Evolutionary conservation across 2,888 invertebrate genomes (phyloP).

Genomic region (Meandrusa payeni): DNA sequence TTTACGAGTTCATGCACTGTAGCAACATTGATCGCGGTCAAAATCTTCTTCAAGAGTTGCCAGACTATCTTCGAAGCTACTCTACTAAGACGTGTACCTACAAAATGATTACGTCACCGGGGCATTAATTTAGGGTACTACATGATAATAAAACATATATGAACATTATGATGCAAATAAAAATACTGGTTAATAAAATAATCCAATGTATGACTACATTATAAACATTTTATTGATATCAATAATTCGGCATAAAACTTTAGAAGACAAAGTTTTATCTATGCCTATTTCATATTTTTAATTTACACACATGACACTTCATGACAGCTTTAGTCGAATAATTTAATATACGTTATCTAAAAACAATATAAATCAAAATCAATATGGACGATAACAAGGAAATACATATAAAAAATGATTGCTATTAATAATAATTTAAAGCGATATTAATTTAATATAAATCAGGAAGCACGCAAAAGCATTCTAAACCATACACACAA

Average conservation of each 20-base stretch:
- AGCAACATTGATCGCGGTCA: too few relatives aligned
- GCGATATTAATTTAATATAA: conserved; percentile 29
- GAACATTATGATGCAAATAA: conserved; percentile 1
- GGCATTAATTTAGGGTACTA: background rate
- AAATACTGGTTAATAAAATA: background rate
- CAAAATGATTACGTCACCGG: conserved; percentile 3
- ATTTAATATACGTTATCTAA: background rate
- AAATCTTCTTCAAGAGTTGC: background rate
- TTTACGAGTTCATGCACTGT: too few relatives aligned
- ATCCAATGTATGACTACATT: conserved; percentile 4
- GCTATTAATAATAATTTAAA: conserved; percentile 22
- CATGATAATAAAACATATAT: background rate
- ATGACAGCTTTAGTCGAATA: background rate
- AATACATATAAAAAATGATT: background rate
- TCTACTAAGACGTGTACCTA: background rate
- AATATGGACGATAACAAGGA: background rate
- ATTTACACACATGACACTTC: background rate
- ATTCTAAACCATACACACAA: conserved; percentile 15
- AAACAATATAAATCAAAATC: background rate
- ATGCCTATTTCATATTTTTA: too few relatives aligned
- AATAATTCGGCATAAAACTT: background rate
- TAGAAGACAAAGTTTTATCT: background rate
- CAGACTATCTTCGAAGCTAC: conserved; percentile 1
- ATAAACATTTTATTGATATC: background rate
- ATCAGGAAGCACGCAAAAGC: conserved; percentile 42